Conservation (phyloP, 2,797 vertebrate genomes). For the Mergus octosetaceus region DNA sequence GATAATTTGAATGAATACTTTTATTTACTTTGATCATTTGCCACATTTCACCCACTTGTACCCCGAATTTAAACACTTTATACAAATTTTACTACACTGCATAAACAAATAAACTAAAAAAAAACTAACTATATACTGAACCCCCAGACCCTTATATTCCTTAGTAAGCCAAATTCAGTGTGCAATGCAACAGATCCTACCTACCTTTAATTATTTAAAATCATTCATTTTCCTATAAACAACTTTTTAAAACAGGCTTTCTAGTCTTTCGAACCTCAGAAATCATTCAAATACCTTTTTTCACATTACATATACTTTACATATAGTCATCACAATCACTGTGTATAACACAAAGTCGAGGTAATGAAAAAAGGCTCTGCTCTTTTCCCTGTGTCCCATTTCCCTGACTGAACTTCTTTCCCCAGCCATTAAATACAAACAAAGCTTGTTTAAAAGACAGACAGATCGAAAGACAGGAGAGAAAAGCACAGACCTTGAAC, state of each 20-base stretch:
- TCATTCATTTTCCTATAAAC: not conserved
- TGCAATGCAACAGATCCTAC: not conserved
- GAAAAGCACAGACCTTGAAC: slow-evolving; percentile 26
- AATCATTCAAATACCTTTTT: not conserved
- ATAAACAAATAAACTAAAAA: not conserved
- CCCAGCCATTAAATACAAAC: not conserved
- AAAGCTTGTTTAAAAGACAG: not conserved
- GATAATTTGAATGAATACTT: not conserved
- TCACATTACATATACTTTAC: not conserved
- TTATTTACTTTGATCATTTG: not conserved
- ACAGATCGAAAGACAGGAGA: not conserved
- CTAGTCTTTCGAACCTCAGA: not conserved
- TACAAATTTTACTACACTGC: not conserved
- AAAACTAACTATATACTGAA: not conserved
- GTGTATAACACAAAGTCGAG: not conserved
- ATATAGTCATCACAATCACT: not conserved
- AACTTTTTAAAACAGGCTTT: not conserved
- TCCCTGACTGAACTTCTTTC: slow-evolving; percentile 6
- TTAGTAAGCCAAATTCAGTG: not conserved
- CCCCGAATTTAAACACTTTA: not conserved
- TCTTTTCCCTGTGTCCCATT: not conserved
- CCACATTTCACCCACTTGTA: not conserved
- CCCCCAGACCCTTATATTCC: not conserved
- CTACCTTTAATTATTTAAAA: not conserved
- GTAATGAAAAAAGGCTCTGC: not conserved